Percentiles rank a stretch among this genome's conserved stretches.
These are phyloP conservation scores for Macrotrachela quadricornifera DNA, from an alignment of 1,140 invertebrate species.

Conservation along the genomic window DNA sequence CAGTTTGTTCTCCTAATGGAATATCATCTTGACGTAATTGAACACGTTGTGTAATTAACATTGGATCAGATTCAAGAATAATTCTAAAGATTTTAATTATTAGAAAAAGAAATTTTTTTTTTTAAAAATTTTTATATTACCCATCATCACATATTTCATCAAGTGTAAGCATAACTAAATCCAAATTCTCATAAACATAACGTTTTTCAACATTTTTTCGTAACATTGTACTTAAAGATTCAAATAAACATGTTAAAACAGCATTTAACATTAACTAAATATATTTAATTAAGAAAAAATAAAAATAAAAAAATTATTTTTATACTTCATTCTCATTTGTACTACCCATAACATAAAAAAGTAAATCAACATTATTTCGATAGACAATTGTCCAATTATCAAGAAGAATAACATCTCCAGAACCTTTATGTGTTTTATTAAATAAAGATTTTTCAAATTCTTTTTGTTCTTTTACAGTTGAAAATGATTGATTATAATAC, in stretches of 20 bases:
- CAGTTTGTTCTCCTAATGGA: slow-evolving; percentile 86
- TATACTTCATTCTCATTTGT: slow-evolving; percentile 78
- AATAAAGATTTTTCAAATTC: slow-evolving; percentile 92
- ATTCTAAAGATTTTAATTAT: slow-evolving; percentile 36
- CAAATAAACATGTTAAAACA: slow-evolving; percentile 81
- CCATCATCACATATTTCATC: slow-evolving; percentile 98
- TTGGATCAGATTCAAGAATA: slow-evolving; percentile 77
- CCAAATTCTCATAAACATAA: slow-evolving; percentile 69
- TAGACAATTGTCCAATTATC: slow-evolving; percentile 92
- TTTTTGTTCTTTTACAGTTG: slow-evolving; percentile 73
- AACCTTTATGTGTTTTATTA: slow-evolving; percentile 69
- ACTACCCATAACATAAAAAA: slow-evolving; percentile 93
- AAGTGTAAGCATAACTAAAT: slow-evolving; percentile 78
- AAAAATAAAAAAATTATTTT: background rate
- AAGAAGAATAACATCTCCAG: slow-evolving; percentile 83
- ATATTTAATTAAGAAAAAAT: slow-evolving; percentile 4
- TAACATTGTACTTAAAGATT: slow-evolving; percentile 76
- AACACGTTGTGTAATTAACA: slow-evolving; percentile 71
- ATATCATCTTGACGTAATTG: slow-evolving; percentile 83
- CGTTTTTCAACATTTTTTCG: slow-evolving; percentile 87
- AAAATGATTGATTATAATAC: too few relatives aligned
- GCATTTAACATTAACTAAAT: slow-evolving; percentile 68
- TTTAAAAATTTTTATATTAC: too few relatives aligned
- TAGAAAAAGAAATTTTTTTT: too few relatives aligned
- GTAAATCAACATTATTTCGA: slow-evolving; percentile 85